Percentiles rank a stretch among this genome's conserved stretches.
phyloP scores from a whole-genome alignment of 2,113 vertebrate genomes.

The Megaceryle maxima region DNA sequence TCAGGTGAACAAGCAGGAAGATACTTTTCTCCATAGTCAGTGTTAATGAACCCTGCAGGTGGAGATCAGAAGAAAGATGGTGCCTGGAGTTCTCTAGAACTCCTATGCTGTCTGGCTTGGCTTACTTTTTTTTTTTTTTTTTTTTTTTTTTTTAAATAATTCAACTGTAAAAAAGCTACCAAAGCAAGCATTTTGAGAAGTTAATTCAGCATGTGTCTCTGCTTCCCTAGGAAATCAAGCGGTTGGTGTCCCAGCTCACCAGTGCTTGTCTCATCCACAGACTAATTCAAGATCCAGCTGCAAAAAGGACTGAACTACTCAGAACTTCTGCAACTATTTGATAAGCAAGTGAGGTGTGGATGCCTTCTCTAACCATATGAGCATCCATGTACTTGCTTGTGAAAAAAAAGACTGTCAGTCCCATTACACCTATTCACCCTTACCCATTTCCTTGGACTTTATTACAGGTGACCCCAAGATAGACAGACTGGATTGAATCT shows the following conservation, averaged over 20 bases:
- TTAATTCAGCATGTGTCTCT: background rate
- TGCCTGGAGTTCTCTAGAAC: background rate
- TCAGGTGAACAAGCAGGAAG: background rate
- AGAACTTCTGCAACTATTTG: background rate
- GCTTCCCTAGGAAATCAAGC: background rate
- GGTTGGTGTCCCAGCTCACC: background rate
- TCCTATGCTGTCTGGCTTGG: background rate
- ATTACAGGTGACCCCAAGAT: background rate
- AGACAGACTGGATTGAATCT: background rate
- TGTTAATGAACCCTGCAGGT: fast-evolving
- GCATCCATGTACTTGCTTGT: background rate
- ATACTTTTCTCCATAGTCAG: background rate
- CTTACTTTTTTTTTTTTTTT: background rate
- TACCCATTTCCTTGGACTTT: background rate
- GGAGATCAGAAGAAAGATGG: background rate
- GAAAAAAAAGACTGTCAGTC: background rate
- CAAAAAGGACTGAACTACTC: background rate
- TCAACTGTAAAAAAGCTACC: background rate
- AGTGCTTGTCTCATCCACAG: background rate
- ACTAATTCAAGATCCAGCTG: background rate
- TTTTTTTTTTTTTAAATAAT: background rate
- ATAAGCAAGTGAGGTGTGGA: background rate
- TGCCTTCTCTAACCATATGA: background rate
- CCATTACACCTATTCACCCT: background rate
- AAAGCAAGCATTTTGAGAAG: background rate